Conservation (phyloP, 2,888 invertebrate species). For the Trilocha varians region DNA sequence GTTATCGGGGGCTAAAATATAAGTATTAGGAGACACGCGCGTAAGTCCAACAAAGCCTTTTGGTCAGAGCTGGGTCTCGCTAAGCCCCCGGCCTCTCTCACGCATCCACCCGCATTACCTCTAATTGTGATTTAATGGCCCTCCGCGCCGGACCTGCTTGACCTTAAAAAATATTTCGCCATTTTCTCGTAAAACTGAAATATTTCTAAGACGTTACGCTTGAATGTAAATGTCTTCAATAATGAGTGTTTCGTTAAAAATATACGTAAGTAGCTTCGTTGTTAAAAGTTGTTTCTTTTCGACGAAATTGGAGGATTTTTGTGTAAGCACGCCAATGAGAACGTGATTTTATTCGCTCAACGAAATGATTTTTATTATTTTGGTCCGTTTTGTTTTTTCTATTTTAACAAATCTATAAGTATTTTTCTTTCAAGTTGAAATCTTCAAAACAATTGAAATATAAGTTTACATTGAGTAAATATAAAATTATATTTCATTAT, state of each 20-base stretch:
- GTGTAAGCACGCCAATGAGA: background rate
- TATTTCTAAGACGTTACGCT: conserved; percentile 15
- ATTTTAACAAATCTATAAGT: background rate
- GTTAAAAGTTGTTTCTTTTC: conserved; percentile 4
- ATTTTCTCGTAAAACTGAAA: conserved; percentile 24
- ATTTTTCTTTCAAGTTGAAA: too few species aligned
- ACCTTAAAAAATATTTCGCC: conserved; percentile 48
- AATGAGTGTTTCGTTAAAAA: conserved; percentile 15
- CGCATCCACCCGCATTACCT: conserved; percentile 66
- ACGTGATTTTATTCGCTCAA: conserved; percentile 4
- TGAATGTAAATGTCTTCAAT: conserved; percentile 15
- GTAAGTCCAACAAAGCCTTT: conserved; percentile 58
- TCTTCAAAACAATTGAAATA: too few species aligned
- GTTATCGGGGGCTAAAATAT: conserved; percentile 37
- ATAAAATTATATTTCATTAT: too few species aligned
- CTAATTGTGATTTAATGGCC: conserved; percentile 71
- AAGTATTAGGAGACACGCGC: conserved; percentile 55
- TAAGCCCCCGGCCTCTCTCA: conserved; percentile 53
- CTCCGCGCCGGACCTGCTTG: conserved; percentile 50
- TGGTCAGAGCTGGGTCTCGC: conserved; percentile 34
- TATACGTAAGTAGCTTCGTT: conserved; percentile 8
- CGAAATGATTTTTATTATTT: background rate
- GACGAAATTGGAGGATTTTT: background rate
- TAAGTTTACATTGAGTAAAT: too few species aligned
- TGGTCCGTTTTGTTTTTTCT: background rate